Percentiles rank a stretch among this genome's conserved stretches.
These are phyloP conservation scores for Drosophila pegasa DNA, from an alignment of 2,888 invertebrate species.

Conservation along the genomic window DNA sequence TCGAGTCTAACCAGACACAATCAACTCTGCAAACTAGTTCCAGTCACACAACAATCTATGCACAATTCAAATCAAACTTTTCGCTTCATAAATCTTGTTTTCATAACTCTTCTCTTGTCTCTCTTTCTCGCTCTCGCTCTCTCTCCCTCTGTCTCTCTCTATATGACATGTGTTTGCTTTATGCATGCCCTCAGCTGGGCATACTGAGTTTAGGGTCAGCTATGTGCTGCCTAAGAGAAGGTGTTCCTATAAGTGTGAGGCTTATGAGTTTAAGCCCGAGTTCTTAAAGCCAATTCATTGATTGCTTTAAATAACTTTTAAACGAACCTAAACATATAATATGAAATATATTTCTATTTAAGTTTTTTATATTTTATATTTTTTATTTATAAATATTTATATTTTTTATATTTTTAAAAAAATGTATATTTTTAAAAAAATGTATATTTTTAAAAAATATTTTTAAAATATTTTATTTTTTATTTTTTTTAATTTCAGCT, in stretches of 20 bases:
- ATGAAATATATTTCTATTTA: too few species aligned
- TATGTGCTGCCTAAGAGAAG: not conserved
- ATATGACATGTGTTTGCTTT: not conserved
- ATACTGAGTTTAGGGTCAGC: too few species aligned
- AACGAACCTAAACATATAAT: too few species aligned
- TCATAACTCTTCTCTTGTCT: slow-evolving; percentile 11
- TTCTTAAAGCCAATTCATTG: not conserved
- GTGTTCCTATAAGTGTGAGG: not conserved
- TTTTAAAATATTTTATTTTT: too few species aligned
- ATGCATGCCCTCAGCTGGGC: not conserved
- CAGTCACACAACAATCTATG: slow-evolving; percentile 6
- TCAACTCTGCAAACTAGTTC: slow-evolving; percentile 26
- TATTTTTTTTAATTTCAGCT: too few species aligned
- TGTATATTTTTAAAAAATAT: too few species aligned
- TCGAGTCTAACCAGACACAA: slow-evolving; percentile 19
- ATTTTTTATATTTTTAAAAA: too few species aligned
- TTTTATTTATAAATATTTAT: too few species aligned
- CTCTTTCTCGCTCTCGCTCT: not conserved
- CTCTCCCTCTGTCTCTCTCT: not conserved
- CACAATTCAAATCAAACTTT: slow-evolving; percentile 72
- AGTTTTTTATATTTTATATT: too few species aligned
- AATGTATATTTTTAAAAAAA: too few species aligned
- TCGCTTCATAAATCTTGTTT: slow-evolving; percentile 50
- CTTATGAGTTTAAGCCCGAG: not conserved
- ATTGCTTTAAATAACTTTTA: too few species aligned